phyloP scores from a whole-genome alignment of 2,113 vertebrate species.

The Ailuropoda melanoleuca region DNA sequence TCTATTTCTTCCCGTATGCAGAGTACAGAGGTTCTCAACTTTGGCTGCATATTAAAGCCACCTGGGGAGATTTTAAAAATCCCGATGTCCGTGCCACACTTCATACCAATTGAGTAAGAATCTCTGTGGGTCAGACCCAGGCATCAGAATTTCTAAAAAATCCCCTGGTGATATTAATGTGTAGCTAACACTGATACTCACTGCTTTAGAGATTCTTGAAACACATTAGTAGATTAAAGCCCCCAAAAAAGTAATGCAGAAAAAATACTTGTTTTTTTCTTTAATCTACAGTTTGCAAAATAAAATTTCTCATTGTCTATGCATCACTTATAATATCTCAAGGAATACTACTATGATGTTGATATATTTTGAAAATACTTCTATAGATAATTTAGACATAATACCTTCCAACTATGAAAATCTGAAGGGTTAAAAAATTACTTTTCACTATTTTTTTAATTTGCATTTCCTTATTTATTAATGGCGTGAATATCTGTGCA shows the following conservation, averaged over 20 bases:
- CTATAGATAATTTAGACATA: background rate
- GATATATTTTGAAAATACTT: background rate
- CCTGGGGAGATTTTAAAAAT: background rate
- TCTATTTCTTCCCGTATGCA: background rate
- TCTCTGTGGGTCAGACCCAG: background rate
- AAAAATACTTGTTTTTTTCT: background rate
- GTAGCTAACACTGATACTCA: background rate
- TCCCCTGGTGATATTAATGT: background rate
- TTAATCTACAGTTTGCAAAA: background rate
- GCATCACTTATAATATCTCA: background rate
- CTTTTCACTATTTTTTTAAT: background rate
- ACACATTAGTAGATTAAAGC: background rate
- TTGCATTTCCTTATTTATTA: constrained; percentile 59
- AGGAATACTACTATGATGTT: background rate
- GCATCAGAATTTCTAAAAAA: background rate
- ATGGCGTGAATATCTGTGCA: constrained; percentile 50
- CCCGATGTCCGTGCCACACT: background rate
- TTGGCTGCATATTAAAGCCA: background rate
- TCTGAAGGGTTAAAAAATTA: background rate
- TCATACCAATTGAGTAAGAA: background rate
- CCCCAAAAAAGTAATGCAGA: background rate
- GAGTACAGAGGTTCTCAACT: background rate
- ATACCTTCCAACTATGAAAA: background rate
- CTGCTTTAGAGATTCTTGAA: background rate
- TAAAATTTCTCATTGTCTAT: background rate